Conservation (phyloP, 2,113 vertebrate species). For the Hydrochoerus hydrochaeris region DNA sequence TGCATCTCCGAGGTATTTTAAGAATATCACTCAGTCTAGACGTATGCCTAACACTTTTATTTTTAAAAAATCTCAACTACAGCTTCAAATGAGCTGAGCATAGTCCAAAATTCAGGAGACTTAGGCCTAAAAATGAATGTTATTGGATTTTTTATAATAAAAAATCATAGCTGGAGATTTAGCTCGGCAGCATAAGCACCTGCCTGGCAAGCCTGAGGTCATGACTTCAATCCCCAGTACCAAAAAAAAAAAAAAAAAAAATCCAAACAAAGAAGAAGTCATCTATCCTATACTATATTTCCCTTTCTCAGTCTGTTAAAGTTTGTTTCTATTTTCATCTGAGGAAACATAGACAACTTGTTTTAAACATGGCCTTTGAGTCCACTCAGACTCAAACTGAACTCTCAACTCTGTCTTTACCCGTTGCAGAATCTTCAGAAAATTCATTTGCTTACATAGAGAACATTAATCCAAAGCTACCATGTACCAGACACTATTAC, state of each 20-base stretch:
- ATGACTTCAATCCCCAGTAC: no score
- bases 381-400: background rate
- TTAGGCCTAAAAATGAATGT: background rate
- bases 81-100: background rate
- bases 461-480: background rate
- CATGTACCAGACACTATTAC: background rate
- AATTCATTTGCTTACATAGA: background rate
- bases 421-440: background rate
- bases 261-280: background rate
- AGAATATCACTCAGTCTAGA: background rate
- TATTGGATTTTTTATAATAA: conserved; percentile 8
- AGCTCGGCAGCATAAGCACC: no score
- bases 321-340: background rate
- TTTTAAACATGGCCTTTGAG: background rate
- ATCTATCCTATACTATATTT: background rate
- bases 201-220: no score
- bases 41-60: background rate
- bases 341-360: background rate
- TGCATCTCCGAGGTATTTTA: background rate
- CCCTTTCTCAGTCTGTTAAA: background rate
- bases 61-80: background rate
- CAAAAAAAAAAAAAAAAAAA: no score
- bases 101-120: background rate
- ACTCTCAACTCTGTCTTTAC: background rate
- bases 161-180: background rate